A percentile compares a stretch with the other conserved stretches of the same genome.
These are phyloP conservation scores for Pararge aegeria DNA, from an alignment of 1,140 invertebrate species.

Conservation along the genomic window DNA sequence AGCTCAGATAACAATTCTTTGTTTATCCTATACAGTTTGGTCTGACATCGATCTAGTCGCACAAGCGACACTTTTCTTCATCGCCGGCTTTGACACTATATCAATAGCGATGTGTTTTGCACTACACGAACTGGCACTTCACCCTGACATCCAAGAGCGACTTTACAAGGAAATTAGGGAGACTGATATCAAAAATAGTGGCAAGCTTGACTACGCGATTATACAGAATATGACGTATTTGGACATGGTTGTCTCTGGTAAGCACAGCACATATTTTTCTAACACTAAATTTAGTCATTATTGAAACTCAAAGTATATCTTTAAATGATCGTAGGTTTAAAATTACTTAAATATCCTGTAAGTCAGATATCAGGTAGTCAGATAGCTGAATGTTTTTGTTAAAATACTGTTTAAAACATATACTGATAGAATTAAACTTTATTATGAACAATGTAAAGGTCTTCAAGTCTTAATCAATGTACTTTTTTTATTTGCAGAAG, in stretches of 20 bases:
- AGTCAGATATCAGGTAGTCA: too few species aligned
- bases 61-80: constrained; percentile 83
- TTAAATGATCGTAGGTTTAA: too few species aligned
- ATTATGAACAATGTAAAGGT: too few species aligned
- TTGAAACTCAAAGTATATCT: too few species aligned
- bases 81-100: constrained; percentile 87
- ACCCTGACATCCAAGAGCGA: constrained; percentile 82
- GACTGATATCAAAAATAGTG: constrained; percentile 53
- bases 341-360: too few species aligned
- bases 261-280: not conserved
- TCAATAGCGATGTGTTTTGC: constrained; percentile 58
- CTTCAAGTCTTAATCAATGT: too few species aligned
- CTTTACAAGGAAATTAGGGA: constrained; percentile 80
- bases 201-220: constrained; percentile 73
- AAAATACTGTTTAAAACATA: too few species aligned
- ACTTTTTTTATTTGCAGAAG: constrained; percentile 67
- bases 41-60: constrained; percentile 79
- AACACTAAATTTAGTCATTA: too few species aligned
- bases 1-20: too few species aligned
- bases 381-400: too few species aligned
- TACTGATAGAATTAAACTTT: too few species aligned
- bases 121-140: constrained; percentile 70
- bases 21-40: constrained; percentile 49
- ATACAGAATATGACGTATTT: constrained; percentile 82
- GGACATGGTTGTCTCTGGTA: constrained; percentile 81